Percentiles rank a stretch among this genome's conserved stretches.
Evolutionary conservation across 2,113 vertebrate genomes (phyloP).

Genomic region (Tupaia chinensis): DNA sequence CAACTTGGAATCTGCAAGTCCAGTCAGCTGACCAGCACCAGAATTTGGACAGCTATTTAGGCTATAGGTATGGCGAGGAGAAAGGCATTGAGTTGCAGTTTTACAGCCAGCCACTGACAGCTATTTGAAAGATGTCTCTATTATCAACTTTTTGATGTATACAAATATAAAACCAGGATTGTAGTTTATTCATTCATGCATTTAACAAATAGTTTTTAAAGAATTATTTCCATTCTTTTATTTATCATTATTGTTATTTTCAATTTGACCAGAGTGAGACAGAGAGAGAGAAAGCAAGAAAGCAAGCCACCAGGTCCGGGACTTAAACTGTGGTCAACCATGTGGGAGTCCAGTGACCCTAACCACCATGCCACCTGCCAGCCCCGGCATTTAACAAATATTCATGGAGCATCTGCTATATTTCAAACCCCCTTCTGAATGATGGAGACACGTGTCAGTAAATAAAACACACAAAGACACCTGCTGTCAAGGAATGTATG

Average conservation of each 20-base stretch:
- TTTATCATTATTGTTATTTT: too few relatives aligned
- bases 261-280: too few relatives aligned
- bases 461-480: background rate
- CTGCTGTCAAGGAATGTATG: background rate
- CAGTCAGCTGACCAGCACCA: background rate
- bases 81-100: background rate
- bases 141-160: background rate
- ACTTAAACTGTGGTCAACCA: too few relatives aligned
- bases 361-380: too few relatives aligned
- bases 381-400: background rate
- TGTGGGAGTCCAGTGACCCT: too few relatives aligned
- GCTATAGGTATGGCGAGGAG: background rate
- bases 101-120: background rate
- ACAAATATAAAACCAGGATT: background rate
- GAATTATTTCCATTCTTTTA: too few relatives aligned
- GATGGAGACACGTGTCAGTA: background rate
- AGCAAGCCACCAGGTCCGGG: too few relatives aligned
- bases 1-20: background rate
- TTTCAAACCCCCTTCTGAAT: background rate
- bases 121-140: background rate
- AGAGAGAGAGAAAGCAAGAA: too few relatives aligned
- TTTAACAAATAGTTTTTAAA: background rate
- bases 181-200: background rate
- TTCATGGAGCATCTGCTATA: background rate
- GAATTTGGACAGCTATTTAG: background rate